Evolutionary conservation across 2,797 vertebrate genomes (phyloP).

Genomic region (Petrocephalus schoutedeni): DNA sequence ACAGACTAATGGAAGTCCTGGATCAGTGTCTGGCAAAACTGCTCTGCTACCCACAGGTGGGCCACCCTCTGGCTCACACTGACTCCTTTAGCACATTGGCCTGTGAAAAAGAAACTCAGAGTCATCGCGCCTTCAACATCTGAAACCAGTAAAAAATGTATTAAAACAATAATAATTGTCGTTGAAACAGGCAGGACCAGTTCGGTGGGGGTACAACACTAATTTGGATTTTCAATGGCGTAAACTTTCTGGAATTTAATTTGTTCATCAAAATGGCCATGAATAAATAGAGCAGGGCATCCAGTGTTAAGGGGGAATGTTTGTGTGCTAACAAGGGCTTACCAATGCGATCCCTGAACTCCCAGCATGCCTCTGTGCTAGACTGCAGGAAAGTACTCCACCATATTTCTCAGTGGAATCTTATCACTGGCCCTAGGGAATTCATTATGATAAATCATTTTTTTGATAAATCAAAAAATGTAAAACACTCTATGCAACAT

Average conservation of each 20-base stretch:
- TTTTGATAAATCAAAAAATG: too few species aligned
- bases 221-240: not conserved
- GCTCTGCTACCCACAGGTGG: conserved; percentile 18
- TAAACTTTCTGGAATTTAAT: not conserved
- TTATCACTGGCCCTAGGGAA: not conserved
- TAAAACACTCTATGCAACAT: conserved; percentile 15
- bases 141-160: not conserved
- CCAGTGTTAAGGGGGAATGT: not conserved
- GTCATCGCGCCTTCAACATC: not conserved
- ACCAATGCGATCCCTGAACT: conserved; percentile 44
- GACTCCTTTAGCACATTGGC: not conserved
- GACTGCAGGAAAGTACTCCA: not conserved
- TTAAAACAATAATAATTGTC: not conserved
- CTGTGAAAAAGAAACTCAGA: not conserved
- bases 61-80: not conserved
- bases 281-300: not conserved
- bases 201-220: not conserved
- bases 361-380: not conserved
- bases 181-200: not conserved
- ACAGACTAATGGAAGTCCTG: not conserved
- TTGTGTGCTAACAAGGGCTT: conserved; percentile 41
- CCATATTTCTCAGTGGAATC: not conserved
- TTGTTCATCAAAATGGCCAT: conserved; percentile 16
- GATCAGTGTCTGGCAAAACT: conserved; percentile 24
- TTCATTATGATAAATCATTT: not conserved